Base-by-base conservation (phyloP, 2,113 vertebrate genomes). In the Pandion haliaetus region DNA sequence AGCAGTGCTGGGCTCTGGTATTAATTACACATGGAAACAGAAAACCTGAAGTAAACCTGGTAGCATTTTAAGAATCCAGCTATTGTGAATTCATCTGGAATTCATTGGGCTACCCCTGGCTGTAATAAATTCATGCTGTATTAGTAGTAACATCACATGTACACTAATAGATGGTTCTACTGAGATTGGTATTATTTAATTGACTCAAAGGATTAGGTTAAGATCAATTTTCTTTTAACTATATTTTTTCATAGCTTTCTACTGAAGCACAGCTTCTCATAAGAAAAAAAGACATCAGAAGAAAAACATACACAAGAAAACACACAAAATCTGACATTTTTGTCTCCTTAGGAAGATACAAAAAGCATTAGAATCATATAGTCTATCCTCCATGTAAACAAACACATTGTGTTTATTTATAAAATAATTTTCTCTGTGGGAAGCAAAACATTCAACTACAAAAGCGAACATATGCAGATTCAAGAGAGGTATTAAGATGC, bases 51-150 rank as follows among this genome's bases (percentile, higher is more conserved):
- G 86, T 89, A 91, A 95, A 96, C 54, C 62, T 96, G 87, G 91
- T 96, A 96, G 97, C 96, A 93, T 96, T 95, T 97, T 96, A 97
- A 97, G 94, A 96, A 97, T 96, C 74, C 67, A 93, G 86, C 92
- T 79, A 63, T 94, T 93, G 72, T 93, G 78, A 88, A 92, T 82
- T 88, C 94, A 97, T 96, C 96, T 97, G 96, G 95, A 95, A 96
- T 90, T 97, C 87, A 97, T 95, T 94, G 89, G 50, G 78, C 79
- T 96, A 96, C 94, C n/a, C 91, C 47, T 85, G 58, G 58, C 90
- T 65, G 55, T 93, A 97, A 97, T 97, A 92, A 96, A 95, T 96
- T 94, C 82, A 91, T 90, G 95, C 87, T 88, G 94, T 78, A 96
- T 95, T 96, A 95, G 91, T 25, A 97, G 85, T 91, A 97, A 93